A percentile compares a stretch with the other conserved stretches of the same genome.
These are phyloP conservation scores for Umimayanthus chanpuru DNA, from an alignment of 92 coral and sea anemone species.

Conservation along the genomic window DNA sequence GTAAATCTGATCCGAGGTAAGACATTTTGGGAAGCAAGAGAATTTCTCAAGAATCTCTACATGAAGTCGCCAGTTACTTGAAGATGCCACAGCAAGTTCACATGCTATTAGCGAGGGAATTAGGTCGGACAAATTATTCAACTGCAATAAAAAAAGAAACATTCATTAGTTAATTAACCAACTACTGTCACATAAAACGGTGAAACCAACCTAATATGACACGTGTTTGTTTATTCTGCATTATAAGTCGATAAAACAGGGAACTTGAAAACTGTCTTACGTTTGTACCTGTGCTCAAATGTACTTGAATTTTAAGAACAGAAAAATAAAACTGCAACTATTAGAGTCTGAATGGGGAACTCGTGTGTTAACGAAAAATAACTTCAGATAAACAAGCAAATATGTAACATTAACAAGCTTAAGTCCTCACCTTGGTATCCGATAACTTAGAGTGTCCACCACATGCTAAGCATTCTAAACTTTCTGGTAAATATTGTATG, in stretches of 20 bases:
- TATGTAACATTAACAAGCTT: too few relatives aligned
- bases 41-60: constrained; percentile 89
- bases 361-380: too few relatives aligned
- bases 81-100: constrained; percentile 94
- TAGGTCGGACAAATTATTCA: constrained; percentile 94
- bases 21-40: constrained; percentile 88
- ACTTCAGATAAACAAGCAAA: too few relatives aligned
- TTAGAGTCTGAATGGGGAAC: too few relatives aligned
- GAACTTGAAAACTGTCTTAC: not conserved
- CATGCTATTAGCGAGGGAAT: constrained; percentile 95
- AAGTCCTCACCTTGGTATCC: constrained; percentile 75
- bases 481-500: constrained; percentile 87
- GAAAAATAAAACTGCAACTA: too few relatives aligned
- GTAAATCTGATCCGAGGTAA: constrained; percentile 97
- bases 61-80: constrained; percentile 98
- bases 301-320: too few relatives aligned
- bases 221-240: not conserved
- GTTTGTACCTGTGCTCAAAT: not conserved
- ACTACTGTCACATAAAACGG: too few relatives aligned
- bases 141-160: constrained; percentile 63
- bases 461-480: constrained; percentile 88
- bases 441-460: constrained; percentile 80
- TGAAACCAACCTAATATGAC: too few relatives aligned
- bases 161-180: not conserved
- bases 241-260: not conserved